Evolutionary conservation across 2,113 vertebrate genomes (phyloP), one percentile per base, ranked within the genome.

Genomic region (Acrocephalus kingi): DNA sequence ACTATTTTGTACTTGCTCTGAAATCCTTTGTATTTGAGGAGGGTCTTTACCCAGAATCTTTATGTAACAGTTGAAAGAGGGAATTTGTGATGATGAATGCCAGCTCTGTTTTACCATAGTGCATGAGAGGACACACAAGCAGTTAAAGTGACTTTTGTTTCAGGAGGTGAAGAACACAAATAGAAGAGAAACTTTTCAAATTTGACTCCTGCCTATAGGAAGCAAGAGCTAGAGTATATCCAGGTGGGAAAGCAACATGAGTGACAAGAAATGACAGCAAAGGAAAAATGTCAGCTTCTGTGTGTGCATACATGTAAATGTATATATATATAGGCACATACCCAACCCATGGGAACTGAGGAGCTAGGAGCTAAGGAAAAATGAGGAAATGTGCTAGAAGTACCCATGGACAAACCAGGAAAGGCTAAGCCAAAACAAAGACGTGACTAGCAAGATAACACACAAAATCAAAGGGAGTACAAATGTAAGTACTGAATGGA

Each of bases 261-360:
- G 41, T 51, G 58, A 46, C 63, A 58, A 58, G 46, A 25, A 72
- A 54, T 33, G n/a, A n/a, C 20, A 51, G 43, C 35, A 51, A 54
- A 87, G 45, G 33, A 19, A 80, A 84, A 62, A 33, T 13, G 6
- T 22, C 43, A 33, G 11, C n/a, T 48, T 49, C 10, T 78, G 9
- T 58, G 8, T n/a, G 16, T 55, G 28, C 5, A 1, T 43, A 3
- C 7, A 8, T 80, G 5, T n/a, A 3, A 25, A 1, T n/a, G 1
- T 61, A 13, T 30, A 10, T 37, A 10, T 37, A 27, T 27, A 30
- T 37, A 63, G 25, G 7, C 41, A 39, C 13, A 16, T 17, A 52
- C 6, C 63, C 37, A 64, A 8, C 10, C 22, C 11, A 11, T 33
- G 30, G 35, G 39, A 82, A 46, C 23, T 31, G 45, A 48, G 20